Conservation (phyloP, 2,888 invertebrate species). For the Argyresthia goedartella region DNA sequence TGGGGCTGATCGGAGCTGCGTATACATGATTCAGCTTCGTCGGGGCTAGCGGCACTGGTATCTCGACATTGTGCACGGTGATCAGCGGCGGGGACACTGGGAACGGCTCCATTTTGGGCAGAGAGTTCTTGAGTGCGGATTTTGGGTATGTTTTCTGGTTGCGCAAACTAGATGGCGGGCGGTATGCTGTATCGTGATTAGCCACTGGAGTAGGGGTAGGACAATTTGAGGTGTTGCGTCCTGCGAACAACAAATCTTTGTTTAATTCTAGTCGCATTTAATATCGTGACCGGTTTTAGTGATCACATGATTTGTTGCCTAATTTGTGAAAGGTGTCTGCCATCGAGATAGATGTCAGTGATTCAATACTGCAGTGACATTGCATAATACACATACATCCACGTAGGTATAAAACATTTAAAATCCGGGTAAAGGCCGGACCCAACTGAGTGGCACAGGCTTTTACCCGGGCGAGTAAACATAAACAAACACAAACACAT, state of each 20-base stretch:
- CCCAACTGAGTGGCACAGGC: too few relatives aligned
- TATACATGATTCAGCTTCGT: conserved; percentile 62
- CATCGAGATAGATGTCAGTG: too few relatives aligned
- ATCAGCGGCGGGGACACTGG: conserved; percentile 50
- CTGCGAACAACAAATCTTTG: conserved; percentile 27
- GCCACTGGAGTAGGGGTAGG: conserved; percentile 56
- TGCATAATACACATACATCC: too few relatives aligned
- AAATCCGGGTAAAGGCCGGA: too few relatives aligned
- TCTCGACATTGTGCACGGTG: conserved; percentile 35
- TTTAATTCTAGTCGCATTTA: too few relatives aligned
- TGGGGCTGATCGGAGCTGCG: conserved; percentile 52
- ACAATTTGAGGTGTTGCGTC: conserved; percentile 63
- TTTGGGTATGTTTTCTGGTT: conserved; percentile 63
- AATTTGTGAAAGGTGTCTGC: too few relatives aligned
- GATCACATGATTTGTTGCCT: too few relatives aligned
- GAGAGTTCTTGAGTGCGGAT: conserved; percentile 42
- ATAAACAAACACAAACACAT: too few relatives aligned
- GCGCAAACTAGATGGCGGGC: conserved; percentile 57
- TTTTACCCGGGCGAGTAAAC: too few relatives aligned
- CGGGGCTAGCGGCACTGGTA: conserved; percentile 51
- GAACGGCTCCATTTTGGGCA: conserved; percentile 65
- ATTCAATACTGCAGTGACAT: too few relatives aligned
- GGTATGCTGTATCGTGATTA: conserved; percentile 62
- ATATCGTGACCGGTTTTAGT: too few relatives aligned
- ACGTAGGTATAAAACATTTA: too few relatives aligned